Conservation (phyloP, 2,113 vertebrate genomes). For the Erinaceus europaeus region DNA sequence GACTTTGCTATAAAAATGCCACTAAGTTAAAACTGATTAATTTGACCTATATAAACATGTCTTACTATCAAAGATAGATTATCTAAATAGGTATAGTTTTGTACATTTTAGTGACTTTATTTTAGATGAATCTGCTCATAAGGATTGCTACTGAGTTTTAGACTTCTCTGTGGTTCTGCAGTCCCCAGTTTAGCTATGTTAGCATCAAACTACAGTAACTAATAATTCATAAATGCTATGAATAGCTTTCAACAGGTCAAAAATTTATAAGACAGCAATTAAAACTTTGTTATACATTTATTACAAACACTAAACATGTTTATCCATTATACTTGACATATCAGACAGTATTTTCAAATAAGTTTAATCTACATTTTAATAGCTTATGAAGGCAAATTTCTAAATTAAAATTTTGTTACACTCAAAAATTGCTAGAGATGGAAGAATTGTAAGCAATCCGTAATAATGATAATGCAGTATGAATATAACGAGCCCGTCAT, state of each 20-base stretch:
- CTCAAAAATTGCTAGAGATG: background rate
- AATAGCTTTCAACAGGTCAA: slow-evolving; percentile 38
- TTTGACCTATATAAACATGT: slow-evolving; percentile 18
- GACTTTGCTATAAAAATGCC: slow-evolving; percentile 12
- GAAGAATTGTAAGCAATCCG: background rate
- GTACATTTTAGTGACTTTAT: background rate
- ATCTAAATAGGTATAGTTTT: background rate
- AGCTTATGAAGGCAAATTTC: background rate
- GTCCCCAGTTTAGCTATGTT: background rate
- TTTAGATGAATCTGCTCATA: slow-evolving; percentile 4
- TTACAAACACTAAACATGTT: background rate
- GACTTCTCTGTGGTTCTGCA: slow-evolving; percentile 26
- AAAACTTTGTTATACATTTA: background rate
- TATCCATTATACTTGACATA: background rate
- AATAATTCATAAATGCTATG: slow-evolving; percentile 7
- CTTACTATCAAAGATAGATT: background rate
- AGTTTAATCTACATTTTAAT: slow-evolving; percentile 18
- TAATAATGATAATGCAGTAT: background rate
- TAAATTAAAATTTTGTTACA: background rate
- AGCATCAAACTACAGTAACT: background rate
- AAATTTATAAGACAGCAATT: background rate
- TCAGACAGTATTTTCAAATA: background rate
- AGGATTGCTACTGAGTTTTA: background rate
- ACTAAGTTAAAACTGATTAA: slow-evolving; percentile 1
- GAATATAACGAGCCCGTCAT: background rate